These are phyloP conservation scores for Leptinotarsa rubiginosa DNA, from an alignment of 2,888 invertebrate genomes.

Conservation along the genomic window DNA sequence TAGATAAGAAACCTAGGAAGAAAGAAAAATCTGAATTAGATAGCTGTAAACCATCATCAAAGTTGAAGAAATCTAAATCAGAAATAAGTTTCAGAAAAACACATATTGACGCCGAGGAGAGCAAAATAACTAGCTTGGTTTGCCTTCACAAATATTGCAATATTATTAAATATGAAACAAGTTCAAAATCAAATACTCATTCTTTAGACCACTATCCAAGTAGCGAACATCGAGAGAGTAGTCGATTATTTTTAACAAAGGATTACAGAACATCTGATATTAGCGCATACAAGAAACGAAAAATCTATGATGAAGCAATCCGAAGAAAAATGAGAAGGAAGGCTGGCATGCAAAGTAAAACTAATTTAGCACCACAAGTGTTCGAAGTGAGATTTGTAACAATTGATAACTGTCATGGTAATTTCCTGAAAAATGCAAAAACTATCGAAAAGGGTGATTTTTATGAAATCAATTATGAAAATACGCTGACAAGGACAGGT, in stretches of 20 bases:
- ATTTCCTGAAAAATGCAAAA: background rate
- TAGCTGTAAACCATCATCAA: background rate
- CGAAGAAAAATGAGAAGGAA: conserved; percentile 48
- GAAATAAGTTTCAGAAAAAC: conserved; percentile 38
- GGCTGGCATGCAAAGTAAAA: conserved; percentile 30
- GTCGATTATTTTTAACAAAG: conserved; percentile 52
- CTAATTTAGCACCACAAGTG: conserved; percentile 45
- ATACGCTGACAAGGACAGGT: background rate
- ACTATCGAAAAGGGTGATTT: background rate
- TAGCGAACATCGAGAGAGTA: conserved; percentile 32
- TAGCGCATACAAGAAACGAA: conserved; percentile 51
- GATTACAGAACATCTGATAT: conserved; percentile 46
- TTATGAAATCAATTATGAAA: background rate
- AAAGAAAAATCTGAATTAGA: conserved; percentile 14
- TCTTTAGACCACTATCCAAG: conserved; percentile 42
- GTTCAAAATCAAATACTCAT: conserved; percentile 38
- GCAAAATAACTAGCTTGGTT: conserved; percentile 33
- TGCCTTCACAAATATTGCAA: conserved; percentile 42
- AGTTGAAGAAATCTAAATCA: conserved; percentile 42
- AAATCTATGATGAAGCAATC: conserved; percentile 50
- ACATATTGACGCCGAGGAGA: conserved; percentile 19
- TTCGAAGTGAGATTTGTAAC: conserved; percentile 54
- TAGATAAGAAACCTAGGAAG: background rate
- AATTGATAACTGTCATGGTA: conserved; percentile 31
- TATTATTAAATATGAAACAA: conserved; percentile 29